Evolutionary conservation across 2,888 invertebrate species (phyloP).

Genomic region (Lasioglossum malachurum): DNA sequence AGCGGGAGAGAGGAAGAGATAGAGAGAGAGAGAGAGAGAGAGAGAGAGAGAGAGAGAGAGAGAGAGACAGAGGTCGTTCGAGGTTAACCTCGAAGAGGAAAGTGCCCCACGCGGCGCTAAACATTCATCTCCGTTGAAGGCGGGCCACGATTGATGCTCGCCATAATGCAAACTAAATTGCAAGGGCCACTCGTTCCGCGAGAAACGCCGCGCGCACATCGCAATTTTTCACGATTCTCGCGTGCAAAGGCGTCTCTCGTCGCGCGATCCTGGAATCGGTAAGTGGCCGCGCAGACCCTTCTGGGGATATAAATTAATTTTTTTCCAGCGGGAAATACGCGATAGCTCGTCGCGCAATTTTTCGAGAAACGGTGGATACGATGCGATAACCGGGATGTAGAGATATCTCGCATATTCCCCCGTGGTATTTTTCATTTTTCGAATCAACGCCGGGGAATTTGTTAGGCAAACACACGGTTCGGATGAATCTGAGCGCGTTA

Average conservation of each 20-base stretch:
- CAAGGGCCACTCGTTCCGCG: slow-evolving; percentile 60
- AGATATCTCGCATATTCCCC: not conserved
- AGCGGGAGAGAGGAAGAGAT: not conserved
- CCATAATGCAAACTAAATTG: slow-evolving; percentile 76
- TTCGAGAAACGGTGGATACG: not conserved
- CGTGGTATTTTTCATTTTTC: slow-evolving; percentile 7
- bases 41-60: no score
- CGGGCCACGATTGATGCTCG: slow-evolving; percentile 70
- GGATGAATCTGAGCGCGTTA: not conserved
- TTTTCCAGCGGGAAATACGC: slow-evolving; percentile 20
- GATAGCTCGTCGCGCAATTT: slow-evolving; percentile 29
- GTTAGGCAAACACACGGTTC: not conserved
- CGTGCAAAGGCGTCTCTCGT: not conserved
- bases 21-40: no score
- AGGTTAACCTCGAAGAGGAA: slow-evolving; percentile 39
- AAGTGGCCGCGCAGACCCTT: slow-evolving; percentile 32
- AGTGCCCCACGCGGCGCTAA: slow-evolving; percentile 63
- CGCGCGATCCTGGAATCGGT: slow-evolving; percentile 53
- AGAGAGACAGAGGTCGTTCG: not conserved
- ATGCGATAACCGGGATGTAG: slow-evolving; percentile 1
- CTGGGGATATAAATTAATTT: slow-evolving; percentile 55
- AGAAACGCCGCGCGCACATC: slow-evolving; percentile 27
- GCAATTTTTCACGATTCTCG: slow-evolving; percentile 65
- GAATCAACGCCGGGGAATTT: not conserved
- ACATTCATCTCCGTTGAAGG: slow-evolving; percentile 69